Conservation (phyloP, 2,888 invertebrate genomes). For the Slavum lentiscoides region DNA sequence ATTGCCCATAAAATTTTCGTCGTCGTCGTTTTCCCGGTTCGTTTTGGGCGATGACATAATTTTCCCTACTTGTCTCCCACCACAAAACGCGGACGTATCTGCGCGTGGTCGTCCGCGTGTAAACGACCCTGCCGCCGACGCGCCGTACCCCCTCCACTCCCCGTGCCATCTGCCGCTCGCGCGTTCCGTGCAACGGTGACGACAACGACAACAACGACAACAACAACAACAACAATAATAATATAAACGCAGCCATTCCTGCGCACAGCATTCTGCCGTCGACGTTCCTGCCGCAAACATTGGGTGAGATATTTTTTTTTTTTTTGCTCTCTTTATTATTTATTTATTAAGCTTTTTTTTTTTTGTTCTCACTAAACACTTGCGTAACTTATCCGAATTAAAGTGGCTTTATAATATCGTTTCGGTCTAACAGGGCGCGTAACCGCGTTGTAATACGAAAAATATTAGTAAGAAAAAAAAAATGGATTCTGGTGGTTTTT, state of each 20-base stretch:
- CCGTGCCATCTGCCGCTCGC: not conserved
- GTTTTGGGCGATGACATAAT: not conserved
- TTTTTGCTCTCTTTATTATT: too few relatives aligned
- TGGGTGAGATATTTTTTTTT: constrained; percentile 6
- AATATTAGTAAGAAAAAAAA: too few relatives aligned
- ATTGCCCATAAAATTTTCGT: not conserved
- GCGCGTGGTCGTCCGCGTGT: not conserved
- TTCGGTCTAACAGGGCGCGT: too few relatives aligned
- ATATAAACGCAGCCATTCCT: not conserved
- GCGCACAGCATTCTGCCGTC: not conserved
- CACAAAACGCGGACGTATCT: not conserved
- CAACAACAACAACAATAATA: constrained; percentile 12
- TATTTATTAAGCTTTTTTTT: too few relatives aligned
- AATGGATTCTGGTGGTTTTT: too few relatives aligned
- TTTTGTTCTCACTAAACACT: too few relatives aligned
- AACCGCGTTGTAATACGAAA: too few relatives aligned
- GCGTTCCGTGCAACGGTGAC: too few relatives aligned
- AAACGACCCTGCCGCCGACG: not conserved
- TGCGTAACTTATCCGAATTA: too few relatives aligned
- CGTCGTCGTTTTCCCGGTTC: too few relatives aligned
- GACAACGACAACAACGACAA: not conserved
- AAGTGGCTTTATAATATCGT: too few relatives aligned
- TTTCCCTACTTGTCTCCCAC: not conserved
- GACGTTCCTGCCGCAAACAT: constrained; percentile 7
- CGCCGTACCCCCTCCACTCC: not conserved